Base-by-base conservation (phyloP, 2,888 invertebrate species). In the Caenorhabditis wallacei region DNA sequence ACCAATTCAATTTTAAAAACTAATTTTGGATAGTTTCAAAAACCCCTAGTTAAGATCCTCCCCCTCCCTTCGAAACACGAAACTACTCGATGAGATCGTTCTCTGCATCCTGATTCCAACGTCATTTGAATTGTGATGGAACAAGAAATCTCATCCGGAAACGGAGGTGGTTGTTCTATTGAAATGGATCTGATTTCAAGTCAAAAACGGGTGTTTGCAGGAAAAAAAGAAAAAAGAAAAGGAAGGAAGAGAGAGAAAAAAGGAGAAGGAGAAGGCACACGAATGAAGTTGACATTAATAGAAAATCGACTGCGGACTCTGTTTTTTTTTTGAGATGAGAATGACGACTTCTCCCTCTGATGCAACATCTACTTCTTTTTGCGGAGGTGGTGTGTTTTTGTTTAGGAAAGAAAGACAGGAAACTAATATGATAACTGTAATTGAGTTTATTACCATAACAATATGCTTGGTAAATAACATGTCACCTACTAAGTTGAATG, bases 201-300 rank as follows among this genome's bases (percentile, higher is more conserved):
- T 68, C 68, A 69, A 72, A 69, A 68, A 22, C 51, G 74, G 74
- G 63, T 69, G 66, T 5, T 48, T 13, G 63, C 8, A 35, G 35
- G n/a, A 61, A 37, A 57, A 48, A 22, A 10, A 24, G 43, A 53
- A 43, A 13, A 46, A 61, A 56, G 37, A 24, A 61, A 54, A 40
- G n/a, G 43, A 30, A 20, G 43, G 43, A 57, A 71, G 8, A 8
- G 8, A 8, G 11, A 40, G 40, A 40, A 40, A 13, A 13, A 40
- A 11, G 37, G 20, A 59, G 59, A 56, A 46, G 61, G 43, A 51
- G 48, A 43, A 43, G 24, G 46, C 54, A 26, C 61, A 48, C 70
- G 74, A 72, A 82, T 82, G 79, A 74, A 82, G 76, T 82, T 82
- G 82, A 82, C 82, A 82, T 82, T 82, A 82, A 82, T 82, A 82